Evolutionary conservation across 2,113 vertebrate species (phyloP).

Genomic region (Anhinga anhinga): DNA sequence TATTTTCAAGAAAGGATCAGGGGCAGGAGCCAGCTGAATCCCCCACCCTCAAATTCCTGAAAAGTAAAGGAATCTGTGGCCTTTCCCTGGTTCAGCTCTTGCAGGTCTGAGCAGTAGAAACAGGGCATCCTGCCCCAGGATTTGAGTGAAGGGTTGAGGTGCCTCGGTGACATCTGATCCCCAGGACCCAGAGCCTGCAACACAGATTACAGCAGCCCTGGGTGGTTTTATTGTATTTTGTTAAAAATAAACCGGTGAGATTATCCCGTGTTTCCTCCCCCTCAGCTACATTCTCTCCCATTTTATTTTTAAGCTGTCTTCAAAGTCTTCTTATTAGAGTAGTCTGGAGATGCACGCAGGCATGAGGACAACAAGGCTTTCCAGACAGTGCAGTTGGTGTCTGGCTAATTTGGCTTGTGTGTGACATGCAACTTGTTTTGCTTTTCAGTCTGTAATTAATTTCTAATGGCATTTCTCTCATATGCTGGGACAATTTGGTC

Average conservation of each 20-base stretch:
- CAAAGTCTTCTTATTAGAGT: background rate
- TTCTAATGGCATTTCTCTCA: slow-evolving; percentile 25
- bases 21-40: background rate
- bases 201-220: background rate
- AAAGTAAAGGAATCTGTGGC: background rate
- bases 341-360: background rate
- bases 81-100: background rate
- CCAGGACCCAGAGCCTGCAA: background rate
- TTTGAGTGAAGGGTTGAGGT: background rate
- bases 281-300: background rate
- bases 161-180: background rate
- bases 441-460: slow-evolving; percentile 37
- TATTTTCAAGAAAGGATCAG: background rate
- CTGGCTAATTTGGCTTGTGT: background rate
- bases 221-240: background rate
- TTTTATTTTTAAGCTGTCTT: slow-evolving; percentile 28
- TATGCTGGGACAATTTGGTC: background rate
- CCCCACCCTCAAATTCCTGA: accelerated
- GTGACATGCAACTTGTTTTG: background rate
- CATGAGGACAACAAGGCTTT: background rate
- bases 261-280: background rate
- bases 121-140: background rate
- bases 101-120: background rate
- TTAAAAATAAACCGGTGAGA: slow-evolving; percentile 46
- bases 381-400: background rate